Evolutionary conservation across 1,140 invertebrate species (phyloP), one percentile per base, ranked within the genome.

Genomic region (Drosophila ercepeae): DNA sequence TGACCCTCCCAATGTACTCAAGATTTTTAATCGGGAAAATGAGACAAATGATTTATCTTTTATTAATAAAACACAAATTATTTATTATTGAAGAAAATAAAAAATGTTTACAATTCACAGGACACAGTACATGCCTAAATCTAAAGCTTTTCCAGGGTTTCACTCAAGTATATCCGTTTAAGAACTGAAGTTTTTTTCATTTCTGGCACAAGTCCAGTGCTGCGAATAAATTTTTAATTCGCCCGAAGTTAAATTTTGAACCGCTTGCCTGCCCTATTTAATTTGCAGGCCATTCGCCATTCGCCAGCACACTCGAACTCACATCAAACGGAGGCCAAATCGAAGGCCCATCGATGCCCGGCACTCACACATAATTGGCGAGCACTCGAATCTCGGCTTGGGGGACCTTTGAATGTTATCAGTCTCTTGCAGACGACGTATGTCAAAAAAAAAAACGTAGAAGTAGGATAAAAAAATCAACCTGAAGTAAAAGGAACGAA

Each of bases 331-430:
- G 19, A 50, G 54, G 25, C 48, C 67, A 68, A 53, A 57, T 45
- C 21, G 18, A 23, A 36, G 23, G 67, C 53, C 65, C 55, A 71
- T 71, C 68, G 49, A 58, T 34, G 23, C 48, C 48, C 50, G 57
- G 72, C 81, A 88, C 81, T 86, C 81, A 70, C 68, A 70, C 49
- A 44, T 88, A 82, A 88, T 88, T 88, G 77, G 70, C 49, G 65
- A 77, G 58, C 72, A 64, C 67, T 55, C 49, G 57, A 64, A 49
- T 61, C 57, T 27, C 34, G 21, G 19, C 27, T 46, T 34, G 16
- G 34, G 39, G 34, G 48, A 49, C 49, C 25, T 46, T 63, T 88
- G 74, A 82, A 88, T 71, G 82, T 88, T 88, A 88, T 88, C 82
- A 88, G 78, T 88, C 74, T 61, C 42, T 14, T 70, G 70, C 82